Percentiles rank a stretch among this genome's conserved stretches.
phyloP scores from a whole-genome alignment of 2,888 invertebrate species.

The Mimas tiliae region DNA sequence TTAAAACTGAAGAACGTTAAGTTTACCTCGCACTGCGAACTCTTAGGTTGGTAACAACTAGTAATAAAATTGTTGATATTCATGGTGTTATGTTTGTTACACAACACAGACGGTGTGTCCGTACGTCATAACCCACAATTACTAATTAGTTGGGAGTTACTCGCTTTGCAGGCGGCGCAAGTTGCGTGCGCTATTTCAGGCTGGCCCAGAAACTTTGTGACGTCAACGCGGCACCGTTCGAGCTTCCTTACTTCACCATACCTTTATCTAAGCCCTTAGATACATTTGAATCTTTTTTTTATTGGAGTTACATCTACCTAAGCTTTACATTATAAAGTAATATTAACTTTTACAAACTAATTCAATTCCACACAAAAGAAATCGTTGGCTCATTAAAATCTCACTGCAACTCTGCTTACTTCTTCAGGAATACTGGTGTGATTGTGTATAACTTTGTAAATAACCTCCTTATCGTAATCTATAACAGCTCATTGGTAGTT shows the following conservation, averaged over 20 bases:
- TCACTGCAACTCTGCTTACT: too few relatives aligned
- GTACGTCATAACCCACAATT: slow-evolving; percentile 26
- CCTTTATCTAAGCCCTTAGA: neutral
- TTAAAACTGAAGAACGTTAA: neutral
- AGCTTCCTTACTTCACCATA: slow-evolving; percentile 30
- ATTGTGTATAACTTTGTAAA: too few relatives aligned
- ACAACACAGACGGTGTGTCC: slow-evolving; percentile 12
- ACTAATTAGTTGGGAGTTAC: slow-evolving; percentile 25
- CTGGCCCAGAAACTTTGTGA: slow-evolving; percentile 72
- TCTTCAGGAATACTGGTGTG: too few relatives aligned
- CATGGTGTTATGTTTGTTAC: slow-evolving; percentile 20
- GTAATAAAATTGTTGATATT: slow-evolving; percentile 20
- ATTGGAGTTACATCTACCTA: neutral
- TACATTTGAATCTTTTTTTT: neutral
- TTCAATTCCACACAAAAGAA: too few relatives aligned
- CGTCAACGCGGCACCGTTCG: slow-evolving; percentile 68
- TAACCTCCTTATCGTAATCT: too few relatives aligned
- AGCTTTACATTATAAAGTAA: too few relatives aligned
- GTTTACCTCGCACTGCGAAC: slow-evolving; percentile 8
- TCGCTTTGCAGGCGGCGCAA: slow-evolving; percentile 34
- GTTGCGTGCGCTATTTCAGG: slow-evolving; percentile 61
- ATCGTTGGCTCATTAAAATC: too few relatives aligned
- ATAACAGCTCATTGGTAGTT: too few relatives aligned
- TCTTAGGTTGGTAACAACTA: slow-evolving; percentile 1
- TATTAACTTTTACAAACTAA: too few relatives aligned